These are phyloP conservation scores for Entomyzon cyanotis DNA, from an alignment of 2,113 vertebrate species.

Conservation along the genomic window DNA sequence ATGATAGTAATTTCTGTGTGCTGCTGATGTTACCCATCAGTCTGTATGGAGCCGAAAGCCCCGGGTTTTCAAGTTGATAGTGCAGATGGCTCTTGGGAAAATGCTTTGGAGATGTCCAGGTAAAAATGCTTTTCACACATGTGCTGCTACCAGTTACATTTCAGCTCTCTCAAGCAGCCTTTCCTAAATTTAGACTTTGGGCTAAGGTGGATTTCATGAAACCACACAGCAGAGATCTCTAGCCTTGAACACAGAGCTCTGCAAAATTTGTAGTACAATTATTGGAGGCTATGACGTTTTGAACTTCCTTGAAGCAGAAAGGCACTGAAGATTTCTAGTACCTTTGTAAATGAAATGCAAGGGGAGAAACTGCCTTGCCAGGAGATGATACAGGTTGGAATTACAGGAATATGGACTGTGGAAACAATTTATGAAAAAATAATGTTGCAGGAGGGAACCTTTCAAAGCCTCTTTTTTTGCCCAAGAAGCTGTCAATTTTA, in stretches of 20 bases:
- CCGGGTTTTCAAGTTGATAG: background rate
- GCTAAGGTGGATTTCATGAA: background rate
- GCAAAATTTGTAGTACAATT: background rate
- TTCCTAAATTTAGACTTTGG: background rate
- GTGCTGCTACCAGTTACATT: background rate
- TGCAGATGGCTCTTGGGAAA: background rate
- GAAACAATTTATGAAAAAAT: background rate
- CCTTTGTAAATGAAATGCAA: background rate
- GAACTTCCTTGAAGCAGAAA: background rate
- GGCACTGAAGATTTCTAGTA: background rate
- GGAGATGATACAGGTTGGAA: background rate
- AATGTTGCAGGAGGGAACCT: background rate
- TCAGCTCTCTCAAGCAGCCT: background rate
- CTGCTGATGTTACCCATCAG: background rate
- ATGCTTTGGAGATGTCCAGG: background rate
- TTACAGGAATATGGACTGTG: background rate
- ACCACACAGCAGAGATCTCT: background rate
- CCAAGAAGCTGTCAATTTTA: background rate
- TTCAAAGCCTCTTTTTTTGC: background rate
- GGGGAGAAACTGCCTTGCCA: background rate
- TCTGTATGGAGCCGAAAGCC: background rate
- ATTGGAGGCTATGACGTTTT: background rate
- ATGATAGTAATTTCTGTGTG: background rate
- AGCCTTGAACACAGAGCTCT: background rate
- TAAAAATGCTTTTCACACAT: slow-evolving; percentile 1